Evolutionary conservation across 2,797 vertebrate genomes (phyloP).

Genomic region (Smutsia gigantea): DNA sequence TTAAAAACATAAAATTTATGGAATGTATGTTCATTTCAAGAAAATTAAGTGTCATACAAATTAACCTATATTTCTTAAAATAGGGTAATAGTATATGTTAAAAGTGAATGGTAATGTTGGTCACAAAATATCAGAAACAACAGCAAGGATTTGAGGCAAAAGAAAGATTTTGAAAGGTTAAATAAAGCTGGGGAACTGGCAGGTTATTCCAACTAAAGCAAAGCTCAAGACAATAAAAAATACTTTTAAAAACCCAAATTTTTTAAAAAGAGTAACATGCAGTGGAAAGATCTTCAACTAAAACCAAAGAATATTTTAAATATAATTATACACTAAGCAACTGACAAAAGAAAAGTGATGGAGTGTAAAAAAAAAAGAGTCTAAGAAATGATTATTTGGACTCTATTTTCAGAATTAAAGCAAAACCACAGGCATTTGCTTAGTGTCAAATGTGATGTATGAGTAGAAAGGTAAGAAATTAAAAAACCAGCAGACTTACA

Average conservation of each 20-base stretch:
- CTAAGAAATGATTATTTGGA: constrained; percentile 78
- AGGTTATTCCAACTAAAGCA: constrained; percentile 79
- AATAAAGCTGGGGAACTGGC: constrained; percentile 72
- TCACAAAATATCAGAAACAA: constrained; percentile 70
- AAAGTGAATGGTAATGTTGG: constrained; percentile 61
- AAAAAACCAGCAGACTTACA: constrained; percentile 71
- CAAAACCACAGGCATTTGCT: constrained; percentile 72
- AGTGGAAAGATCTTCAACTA: constrained; percentile 78
- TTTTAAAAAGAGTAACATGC: constrained; percentile 80
- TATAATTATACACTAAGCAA: constrained; percentile 81
- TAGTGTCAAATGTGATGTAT: constrained; percentile 62
- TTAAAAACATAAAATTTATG: not conserved
- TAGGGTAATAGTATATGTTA: not conserved
- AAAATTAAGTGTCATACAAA: not conserved
- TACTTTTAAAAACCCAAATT: constrained; percentile 78
- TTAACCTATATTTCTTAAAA: not conserved
- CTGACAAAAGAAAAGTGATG: constrained; percentile 77
- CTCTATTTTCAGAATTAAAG: constrained; percentile 79
- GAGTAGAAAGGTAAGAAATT: constrained; percentile 72
- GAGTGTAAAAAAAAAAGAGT: constrained; percentile 79
- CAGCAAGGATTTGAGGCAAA: constrained; percentile 59
- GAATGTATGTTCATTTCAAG: not conserved
- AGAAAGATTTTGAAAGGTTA: constrained; percentile 71
- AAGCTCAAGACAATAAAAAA: constrained; percentile 82
- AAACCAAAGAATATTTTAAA: constrained; percentile 83